Conservation (phyloP, 2,797 vertebrate species). For the Hippopotamyrus pictus region DNA sequence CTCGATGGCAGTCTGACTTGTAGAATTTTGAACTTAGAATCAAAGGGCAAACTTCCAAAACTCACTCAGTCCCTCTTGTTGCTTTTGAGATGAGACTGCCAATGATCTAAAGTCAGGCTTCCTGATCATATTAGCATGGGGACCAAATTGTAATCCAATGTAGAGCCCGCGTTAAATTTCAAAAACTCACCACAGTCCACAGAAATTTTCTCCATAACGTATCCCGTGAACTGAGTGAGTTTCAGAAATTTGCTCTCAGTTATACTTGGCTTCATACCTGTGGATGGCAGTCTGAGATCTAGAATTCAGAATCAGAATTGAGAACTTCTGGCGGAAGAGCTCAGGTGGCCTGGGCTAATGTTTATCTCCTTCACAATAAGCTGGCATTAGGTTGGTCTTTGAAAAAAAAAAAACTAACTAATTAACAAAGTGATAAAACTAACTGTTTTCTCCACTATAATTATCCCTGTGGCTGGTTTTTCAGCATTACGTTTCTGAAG, state of each 20-base stretch:
- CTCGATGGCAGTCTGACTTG: background rate
- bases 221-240: background rate
- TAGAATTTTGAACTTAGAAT: background rate
- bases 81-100: background rate
- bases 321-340: background rate
- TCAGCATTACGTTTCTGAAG: background rate
- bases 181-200: background rate
- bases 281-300: background rate
- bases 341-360: background rate
- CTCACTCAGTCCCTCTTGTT: background rate
- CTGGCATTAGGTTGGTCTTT: background rate
- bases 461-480: background rate
- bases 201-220: background rate
- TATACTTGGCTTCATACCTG: background rate
- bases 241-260: background rate
- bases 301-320: background rate
- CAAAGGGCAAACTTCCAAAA: background rate
- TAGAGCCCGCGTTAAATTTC: background rate
- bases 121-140: background rate
- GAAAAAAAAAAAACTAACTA: background rate
- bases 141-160: background rate
- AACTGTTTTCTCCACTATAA: background rate
- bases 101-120: background rate
- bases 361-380: background rate
- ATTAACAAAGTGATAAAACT: background rate